phyloP scores from a whole-genome alignment of 2,888 invertebrate species.

The Phortica magna region DNA sequence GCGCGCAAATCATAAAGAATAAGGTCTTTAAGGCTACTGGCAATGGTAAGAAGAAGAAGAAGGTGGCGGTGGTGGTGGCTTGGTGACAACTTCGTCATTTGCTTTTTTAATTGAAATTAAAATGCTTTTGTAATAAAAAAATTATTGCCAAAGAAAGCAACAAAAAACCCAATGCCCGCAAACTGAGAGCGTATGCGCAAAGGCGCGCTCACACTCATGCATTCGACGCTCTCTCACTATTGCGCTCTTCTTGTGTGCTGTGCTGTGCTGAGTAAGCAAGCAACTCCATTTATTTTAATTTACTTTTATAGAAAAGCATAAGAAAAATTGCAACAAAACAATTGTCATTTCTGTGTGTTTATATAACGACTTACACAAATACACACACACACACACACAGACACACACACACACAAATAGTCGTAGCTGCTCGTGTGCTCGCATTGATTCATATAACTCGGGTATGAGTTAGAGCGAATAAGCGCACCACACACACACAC shows the following conservation, averaged over 20 bases:
- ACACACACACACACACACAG: conserved; percentile 34
- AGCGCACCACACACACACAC: conserved; percentile 46
- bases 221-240: neutral
- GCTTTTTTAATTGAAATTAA: conserved; percentile 73
- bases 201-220: neutral
- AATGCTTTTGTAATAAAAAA: conserved; percentile 69
- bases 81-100: conserved; percentile 64
- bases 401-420: conserved; percentile 34
- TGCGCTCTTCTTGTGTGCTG: neutral
- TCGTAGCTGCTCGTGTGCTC: conserved; percentile 36
- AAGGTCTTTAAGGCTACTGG: conserved; percentile 44
- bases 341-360: conserved; percentile 71
- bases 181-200: conserved; percentile 38
- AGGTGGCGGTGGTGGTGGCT: neutral
- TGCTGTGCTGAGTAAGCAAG: conserved; percentile 15
- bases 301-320: conserved; percentile 56
- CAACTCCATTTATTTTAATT: conserved; percentile 70
- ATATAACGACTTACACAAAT: conserved; percentile 58
- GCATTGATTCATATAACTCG: conserved; percentile 38
- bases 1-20: conserved; percentile 32
- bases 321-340: conserved; percentile 70
- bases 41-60: neutral
- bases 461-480: conserved; percentile 59
- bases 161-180: conserved; percentile 62
- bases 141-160: conserved; percentile 49